Base-by-base conservation (phyloP, 2,113 vertebrate genomes). In the Pogonocichla stellata region DNA sequence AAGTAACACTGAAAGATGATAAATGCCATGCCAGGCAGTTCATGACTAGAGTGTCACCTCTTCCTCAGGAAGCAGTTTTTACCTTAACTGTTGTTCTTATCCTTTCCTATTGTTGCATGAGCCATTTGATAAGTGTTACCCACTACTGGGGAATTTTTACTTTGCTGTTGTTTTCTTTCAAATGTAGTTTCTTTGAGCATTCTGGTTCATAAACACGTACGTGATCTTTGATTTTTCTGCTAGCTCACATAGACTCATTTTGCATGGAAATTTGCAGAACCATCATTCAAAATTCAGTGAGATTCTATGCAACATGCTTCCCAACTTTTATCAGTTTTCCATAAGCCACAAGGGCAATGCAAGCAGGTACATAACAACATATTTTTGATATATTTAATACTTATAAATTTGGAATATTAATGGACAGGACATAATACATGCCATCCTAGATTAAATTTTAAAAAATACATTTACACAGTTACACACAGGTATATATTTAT, bases 401-500 rank as follows among this genome's bases (percentile, higher is more conserved):
- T 66, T 57, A 15, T 79, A 43, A 62, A 58, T 34, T 53, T 66
- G 12, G 9, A 82, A 23, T 53, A 26, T 28, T 64, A 53, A 70
- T 53, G 45, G n/a, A 28, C 7, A 79, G 31, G 58, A 71, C 8
- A 51, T n/a, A 45, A 6, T 38, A 20, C 8, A 18, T 47, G 14
- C 2, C 20, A 26, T 31, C 6, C 8, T 11, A 70, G 18, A n/a
- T 10, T 38, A 38, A 38, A 38, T 38, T 38, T 38, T 38, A 10
- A 38, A 38, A 38, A 38, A 38, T 38, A 10, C 10, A 38, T 38
- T 38, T 38, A 38, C 38, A 38, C 38, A 38, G 22, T 15, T 2
- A 20, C 2, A 29, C 4, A 57, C 6, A 36, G 1, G 1, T 5
- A n/a, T 25, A 8, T 64, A 38, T 54, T 31, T 72, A 4, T 25